Base-by-base conservation (phyloP, 2,888 invertebrate genomes). In the Apoderus coryli region DNA sequence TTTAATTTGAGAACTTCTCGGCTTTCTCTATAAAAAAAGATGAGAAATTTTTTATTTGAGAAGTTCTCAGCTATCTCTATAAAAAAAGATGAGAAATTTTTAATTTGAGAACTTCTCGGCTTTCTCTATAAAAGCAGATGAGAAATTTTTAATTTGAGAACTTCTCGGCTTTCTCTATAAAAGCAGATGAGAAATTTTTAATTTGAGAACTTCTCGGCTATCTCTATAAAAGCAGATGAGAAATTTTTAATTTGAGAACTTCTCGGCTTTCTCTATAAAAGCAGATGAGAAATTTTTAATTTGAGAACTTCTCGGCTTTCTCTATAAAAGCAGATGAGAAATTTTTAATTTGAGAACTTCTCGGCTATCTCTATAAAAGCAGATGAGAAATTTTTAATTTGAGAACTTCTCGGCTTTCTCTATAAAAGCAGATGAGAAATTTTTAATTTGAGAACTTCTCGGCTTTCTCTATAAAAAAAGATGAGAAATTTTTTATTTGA, bases 61-160 rank as follows among this genome's bases (percentile, higher is more conserved):
- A 37, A 56, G 52, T 51, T 73, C 74, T 33, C 61, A 60, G 34
- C 54, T 66, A 59, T 80, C 76, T 50, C 78, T 78, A 44, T 24
- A 49, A 45, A 32, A 22, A 26, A n/a, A 35, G 26, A 27, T 35
- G n/a, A n/a, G 25, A 25, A n/a, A 19, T 19, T 19, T 7, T 19
- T n/a, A n/a, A 19, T 46, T 69, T 69, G 25, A 65, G 44, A 37
- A 56, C 52, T 51, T 73, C 74, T 33, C 61, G 60, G 34, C 54
- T 66, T 59, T 80, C 76, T 50, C 78, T 78, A 44, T 24, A 49
- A 45, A 32, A 22, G 25, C n/a, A 35, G 26, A 27, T 35, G n/a
- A n/a, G 25, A 25, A n/a, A 19, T 19, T 19, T 7, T 19, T n/a
- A n/a, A 19, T 46, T 69, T 69, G 25, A 65, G 44, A 37, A 56